Base-by-base conservation (phyloP, 2,797 vertebrate genomes). In the Sebastes diaconus region DNA sequence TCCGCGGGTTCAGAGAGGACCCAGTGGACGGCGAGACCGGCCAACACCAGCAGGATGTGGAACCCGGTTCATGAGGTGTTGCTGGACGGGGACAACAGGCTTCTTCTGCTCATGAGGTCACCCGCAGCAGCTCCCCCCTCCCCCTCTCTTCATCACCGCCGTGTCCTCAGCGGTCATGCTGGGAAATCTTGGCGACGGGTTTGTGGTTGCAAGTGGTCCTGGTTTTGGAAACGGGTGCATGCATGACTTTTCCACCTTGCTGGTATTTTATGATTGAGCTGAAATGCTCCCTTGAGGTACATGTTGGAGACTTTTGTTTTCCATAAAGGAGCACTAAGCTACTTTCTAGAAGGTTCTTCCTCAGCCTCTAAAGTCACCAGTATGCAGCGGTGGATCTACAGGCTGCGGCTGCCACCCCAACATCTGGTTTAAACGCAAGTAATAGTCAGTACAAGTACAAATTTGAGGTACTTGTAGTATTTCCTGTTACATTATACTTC, bases 31-130 rank as follows among this genome's bases (percentile, higher is more conserved):
- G 68, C 25, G 8, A 75, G 69, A 72, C 68, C 52, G 16, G 93
- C 90, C 91, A 88, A 61, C 81, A 71, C 57, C 83, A 76, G 78
- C 89, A 90, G 88, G 84, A 94, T 90, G 90, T 90, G 89, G 88
- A 64, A 9, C 68, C 25, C 1, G 34, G 66, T 86, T 95, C 91
- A 94, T 73, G 90, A 95, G 90, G 94, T 95, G 95, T 92, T 93
- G 87, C 92, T 94, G 93, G 92, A 94, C 58, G 3, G 84, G 78
- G 92, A 92, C 89, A 88, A 88, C 89, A 88, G 83, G 81, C 52
- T 76, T 88, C 76, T 39, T 13, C 34, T 82, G 66, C 69, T 87
- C 79, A 86, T 92, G 88, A 93, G 84, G 82, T 93, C 90, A 93
- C 73, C 65, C 65, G 1, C 76, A 13, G 50, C 18, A 52, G 46